phyloP scores from a whole-genome alignment of 1,140 invertebrate genomes.

The Trypoxylus dichotomus region DNA sequence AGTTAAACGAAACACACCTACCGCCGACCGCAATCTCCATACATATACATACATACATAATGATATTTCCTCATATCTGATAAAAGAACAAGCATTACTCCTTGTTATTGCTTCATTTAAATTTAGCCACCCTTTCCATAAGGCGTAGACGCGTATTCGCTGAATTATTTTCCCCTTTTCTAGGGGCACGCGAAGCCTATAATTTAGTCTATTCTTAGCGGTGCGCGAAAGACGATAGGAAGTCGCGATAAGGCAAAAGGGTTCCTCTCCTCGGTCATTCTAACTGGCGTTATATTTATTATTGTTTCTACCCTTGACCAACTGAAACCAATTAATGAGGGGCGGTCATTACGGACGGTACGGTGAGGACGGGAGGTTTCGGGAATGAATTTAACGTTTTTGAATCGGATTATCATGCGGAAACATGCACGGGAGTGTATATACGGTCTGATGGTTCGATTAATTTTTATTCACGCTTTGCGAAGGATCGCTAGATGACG shows the following conservation, averaged over 20 bases:
- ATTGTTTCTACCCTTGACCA: slow-evolving; percentile 25
- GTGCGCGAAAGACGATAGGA: neutral
- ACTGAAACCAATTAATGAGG: slow-evolving; percentile 16
- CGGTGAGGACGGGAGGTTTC: neutral
- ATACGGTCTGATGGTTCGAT: neutral
- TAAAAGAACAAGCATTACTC: slow-evolving; percentile 9
- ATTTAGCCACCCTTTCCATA: neutral
- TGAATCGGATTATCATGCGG: slow-evolving; percentile 13
- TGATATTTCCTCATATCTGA: slow-evolving; percentile 1
- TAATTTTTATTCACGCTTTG: neutral
- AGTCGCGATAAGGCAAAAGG: neutral
- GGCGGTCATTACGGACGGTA: slow-evolving; percentile 3
- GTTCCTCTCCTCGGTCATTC: neutral
- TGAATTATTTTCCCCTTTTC: slow-evolving; percentile 9
- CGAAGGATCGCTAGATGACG: slow-evolving; percentile 1
- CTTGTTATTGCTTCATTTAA: slow-evolving; percentile 24
- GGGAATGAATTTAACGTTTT: slow-evolving; percentile 14
- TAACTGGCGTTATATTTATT: slow-evolving; percentile 7
- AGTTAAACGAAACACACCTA: neutral
- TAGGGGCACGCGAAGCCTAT: slow-evolving; percentile 1
- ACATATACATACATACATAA: neutral
- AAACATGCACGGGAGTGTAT: neutral
- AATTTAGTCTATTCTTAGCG: slow-evolving; percentile 9
- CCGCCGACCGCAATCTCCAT: neutral
- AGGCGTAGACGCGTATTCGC: neutral